Evolutionary conservation across 1,140 invertebrate species (phyloP).

Genomic region (Stenopsyche tienmushanensis): DNA sequence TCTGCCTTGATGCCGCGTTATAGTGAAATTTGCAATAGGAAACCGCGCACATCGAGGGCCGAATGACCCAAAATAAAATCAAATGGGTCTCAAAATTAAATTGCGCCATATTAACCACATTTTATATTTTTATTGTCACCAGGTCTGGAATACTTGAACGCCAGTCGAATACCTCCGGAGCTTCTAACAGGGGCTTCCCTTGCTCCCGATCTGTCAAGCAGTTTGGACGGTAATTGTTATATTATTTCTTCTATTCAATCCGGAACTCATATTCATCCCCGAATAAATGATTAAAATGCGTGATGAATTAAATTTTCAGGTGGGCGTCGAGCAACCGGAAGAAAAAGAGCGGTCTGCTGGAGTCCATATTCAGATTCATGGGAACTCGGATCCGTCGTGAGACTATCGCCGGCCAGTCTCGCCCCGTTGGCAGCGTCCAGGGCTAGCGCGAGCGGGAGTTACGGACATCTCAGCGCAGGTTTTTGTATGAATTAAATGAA

Average conservation of each 20-base stretch:
- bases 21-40: too few relatives aligned
- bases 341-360: constrained; percentile 89
- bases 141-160: constrained; percentile 77
- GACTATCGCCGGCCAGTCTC: constrained; percentile 91
- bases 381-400: constrained; percentile 92
- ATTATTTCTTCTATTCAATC: neutral
- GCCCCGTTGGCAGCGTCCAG: constrained; percentile 89
- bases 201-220: constrained; percentile 75
- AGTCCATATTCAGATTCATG: constrained; percentile 93
- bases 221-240: constrained; percentile 69
- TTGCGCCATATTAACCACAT: neutral
- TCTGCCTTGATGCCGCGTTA: too few relatives aligned
- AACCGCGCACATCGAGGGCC: too few relatives aligned
- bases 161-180: constrained; percentile 61
- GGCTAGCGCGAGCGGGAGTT: constrained; percentile 84
- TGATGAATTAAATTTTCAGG: constrained; percentile 17
- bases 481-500: constrained; percentile 28
- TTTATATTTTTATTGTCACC: constrained; percentile 35
- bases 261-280: neutral
- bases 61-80: too few relatives aligned
- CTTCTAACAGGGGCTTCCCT: constrained; percentile 73
- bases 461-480: constrained; percentile 91
- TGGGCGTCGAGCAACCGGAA: constrained; percentile 41
- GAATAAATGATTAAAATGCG: neutral
- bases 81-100: too few relatives aligned